Conservation (phyloP, 2,113 vertebrate species). For the Phrynocephalus versicolor region DNA sequence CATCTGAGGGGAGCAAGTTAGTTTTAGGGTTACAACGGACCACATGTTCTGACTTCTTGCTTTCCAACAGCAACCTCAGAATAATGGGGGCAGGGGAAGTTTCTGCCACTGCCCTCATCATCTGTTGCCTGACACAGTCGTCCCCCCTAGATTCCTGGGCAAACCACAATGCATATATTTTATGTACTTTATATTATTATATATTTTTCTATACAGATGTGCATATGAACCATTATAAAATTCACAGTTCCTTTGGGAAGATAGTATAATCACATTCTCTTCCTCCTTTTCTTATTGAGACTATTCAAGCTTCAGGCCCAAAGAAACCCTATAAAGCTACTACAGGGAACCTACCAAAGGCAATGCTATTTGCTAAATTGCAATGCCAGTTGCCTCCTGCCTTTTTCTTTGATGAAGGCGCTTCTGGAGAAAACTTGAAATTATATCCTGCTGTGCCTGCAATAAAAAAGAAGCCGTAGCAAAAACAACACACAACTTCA, state of each 20-base stretch:
- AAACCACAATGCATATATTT: not conserved
- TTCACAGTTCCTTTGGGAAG: not conserved
- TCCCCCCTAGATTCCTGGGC: no score
- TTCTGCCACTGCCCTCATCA: not conserved
- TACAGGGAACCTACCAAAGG: slow-evolving; percentile 35
- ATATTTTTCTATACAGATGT: not conserved
- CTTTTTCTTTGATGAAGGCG: slow-evolving; percentile 45
- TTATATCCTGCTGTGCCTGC: slow-evolving; percentile 52
- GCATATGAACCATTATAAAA: not conserved
- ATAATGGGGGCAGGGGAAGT: no score
- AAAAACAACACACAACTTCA: slow-evolving; percentile 5
- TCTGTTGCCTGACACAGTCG: not conserved
- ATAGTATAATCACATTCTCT: slow-evolving; percentile 12
- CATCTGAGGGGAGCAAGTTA: not conserved
- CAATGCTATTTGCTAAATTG: slow-evolving; percentile 1
- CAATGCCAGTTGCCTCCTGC: not conserved
- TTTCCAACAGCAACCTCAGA: not conserved
- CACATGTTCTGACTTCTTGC: not conserved
- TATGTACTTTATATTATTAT: no score
- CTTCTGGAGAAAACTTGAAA: slow-evolving; percentile 55
- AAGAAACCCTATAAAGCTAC: slow-evolving; percentile 47
- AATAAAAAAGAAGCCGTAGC: not conserved
- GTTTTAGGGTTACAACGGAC: not conserved
- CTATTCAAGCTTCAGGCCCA: slow-evolving; percentile 34
- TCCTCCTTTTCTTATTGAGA: slow-evolving; percentile 38